A percentile compares a stretch with the other conserved stretches of the same genome.
phyloP scores from a whole-genome alignment of 1,140 invertebrate genomes.

The Lepidotrigona ventralis region DNA sequence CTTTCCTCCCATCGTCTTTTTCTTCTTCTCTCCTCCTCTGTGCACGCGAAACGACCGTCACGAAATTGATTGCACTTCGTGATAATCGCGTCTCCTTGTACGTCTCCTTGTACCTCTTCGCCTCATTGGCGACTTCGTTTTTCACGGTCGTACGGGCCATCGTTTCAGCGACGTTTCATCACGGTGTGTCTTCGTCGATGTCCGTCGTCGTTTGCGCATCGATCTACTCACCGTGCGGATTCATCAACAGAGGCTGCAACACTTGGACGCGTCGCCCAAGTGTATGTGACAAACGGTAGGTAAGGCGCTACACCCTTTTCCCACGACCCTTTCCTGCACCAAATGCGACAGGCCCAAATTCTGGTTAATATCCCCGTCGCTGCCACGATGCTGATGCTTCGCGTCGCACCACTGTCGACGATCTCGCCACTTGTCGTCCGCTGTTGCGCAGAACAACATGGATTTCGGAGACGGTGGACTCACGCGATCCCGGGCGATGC shows the following conservation, averaged over 20 bases:
- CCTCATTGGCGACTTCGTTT: too few species aligned
- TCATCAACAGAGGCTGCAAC: constrained; percentile 83
- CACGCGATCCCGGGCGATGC: constrained; percentile 80
- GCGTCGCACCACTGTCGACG: constrained; percentile 74
- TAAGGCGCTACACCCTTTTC: constrained; percentile 77
- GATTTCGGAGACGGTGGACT: constrained; percentile 73
- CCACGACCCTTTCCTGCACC: constrained; percentile 69
- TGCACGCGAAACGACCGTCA: not conserved
- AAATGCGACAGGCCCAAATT: constrained; percentile 76
- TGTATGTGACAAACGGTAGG: constrained; percentile 82
- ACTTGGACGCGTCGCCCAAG: constrained; percentile 81
- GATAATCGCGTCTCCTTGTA: not conserved
- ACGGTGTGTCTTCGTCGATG: constrained; percentile 1
- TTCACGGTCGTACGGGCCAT: not conserved
- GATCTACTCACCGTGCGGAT: constrained; percentile 8
- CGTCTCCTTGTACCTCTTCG: not conserved
- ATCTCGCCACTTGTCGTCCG: constrained; percentile 76
- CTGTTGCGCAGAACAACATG: constrained; percentile 67
- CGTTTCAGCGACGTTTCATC: not conserved
- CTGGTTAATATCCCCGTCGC: constrained; percentile 80
- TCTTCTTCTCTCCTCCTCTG: not conserved
- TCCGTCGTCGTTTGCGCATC: constrained; percentile 24
- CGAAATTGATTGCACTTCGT: constrained; percentile 43
- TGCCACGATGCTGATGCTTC: constrained; percentile 75
- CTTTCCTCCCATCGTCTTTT: not conserved